phyloP scores from a whole-genome alignment of 1,140 invertebrate species.

The Oedothorax gibbosus region DNA sequence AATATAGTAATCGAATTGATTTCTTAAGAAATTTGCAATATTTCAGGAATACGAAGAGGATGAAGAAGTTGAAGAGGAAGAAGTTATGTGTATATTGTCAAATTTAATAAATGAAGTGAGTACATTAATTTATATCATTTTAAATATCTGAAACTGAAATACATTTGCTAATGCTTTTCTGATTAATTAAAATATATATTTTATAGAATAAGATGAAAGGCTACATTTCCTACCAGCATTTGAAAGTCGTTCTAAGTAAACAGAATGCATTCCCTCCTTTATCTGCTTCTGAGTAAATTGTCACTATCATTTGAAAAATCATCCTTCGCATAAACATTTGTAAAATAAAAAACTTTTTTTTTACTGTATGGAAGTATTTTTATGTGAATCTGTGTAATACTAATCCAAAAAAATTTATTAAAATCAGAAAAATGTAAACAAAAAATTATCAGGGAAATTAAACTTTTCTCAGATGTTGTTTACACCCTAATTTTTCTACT shows the following conservation, averaged over 20 bases:
- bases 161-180: neutral
- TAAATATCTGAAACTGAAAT: neutral
- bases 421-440: no score
- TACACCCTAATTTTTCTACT: no score
- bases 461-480: no score
- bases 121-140: neutral
- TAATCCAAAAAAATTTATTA: no score
- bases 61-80: conserved; percentile 89
- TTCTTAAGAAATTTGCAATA: neutral
- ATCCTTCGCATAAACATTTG: no score
- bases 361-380: no score
- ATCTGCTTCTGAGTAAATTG: conserved; percentile 44
- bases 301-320: no score
- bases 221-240: conserved; percentile 96
- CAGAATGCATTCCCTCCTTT: conserved; percentile 90
- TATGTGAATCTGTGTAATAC: no score
- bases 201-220: conserved; percentile 78
- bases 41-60: conserved; percentile 72
- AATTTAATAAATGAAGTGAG: conserved; percentile 91
- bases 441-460: no score
- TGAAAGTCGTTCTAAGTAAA: conserved; percentile 97
- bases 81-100: conserved; percentile 95
- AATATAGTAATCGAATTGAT: neutral
- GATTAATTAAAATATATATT: neutral
- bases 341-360: no score